These are phyloP conservation scores for Hippocampus mohnikei DNA, from an alignment of 2,113 vertebrate genomes.

Conservation along the genomic window DNA sequence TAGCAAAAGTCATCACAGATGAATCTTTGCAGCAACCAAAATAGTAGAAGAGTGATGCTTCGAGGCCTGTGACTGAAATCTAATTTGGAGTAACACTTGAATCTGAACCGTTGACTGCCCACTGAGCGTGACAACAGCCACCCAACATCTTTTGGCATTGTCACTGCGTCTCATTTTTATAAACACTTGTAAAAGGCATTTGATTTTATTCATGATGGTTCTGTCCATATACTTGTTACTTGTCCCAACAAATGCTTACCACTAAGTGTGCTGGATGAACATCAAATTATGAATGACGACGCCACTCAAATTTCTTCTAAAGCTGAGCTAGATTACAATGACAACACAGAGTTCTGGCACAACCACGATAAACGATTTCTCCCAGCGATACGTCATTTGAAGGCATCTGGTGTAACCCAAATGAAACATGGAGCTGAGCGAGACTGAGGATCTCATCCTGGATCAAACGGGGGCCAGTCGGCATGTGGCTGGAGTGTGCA, in stretches of 20 bases:
- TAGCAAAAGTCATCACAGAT: background rate
- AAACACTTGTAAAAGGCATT: no score
- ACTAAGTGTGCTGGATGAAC: background rate
- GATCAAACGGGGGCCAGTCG: background rate
- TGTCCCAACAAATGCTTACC: background rate
- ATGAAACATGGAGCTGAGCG: constrained; percentile 15
- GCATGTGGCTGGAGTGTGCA: constrained; percentile 1
- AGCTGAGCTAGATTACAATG: background rate
- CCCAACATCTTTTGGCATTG: no score
- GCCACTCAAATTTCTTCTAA: background rate
- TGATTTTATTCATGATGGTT: no score
- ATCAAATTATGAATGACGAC: background rate
- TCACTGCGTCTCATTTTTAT: no score
- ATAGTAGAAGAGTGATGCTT: background rate
- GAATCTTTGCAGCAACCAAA: background rate
- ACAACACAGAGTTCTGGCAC: constrained; percentile 10
- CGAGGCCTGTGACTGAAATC: background rate
- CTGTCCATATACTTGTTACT: background rate
- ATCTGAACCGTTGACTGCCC: background rate
- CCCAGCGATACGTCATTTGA: background rate
- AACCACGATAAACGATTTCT: constrained; percentile 2
- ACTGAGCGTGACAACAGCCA: background rate
- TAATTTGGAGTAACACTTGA: background rate
- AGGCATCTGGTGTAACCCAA: constrained; percentile 14
- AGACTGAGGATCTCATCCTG: constrained; percentile 13